Evolutionary conservation across 2,888 invertebrate species (phyloP), one percentile per base, ranked within the genome.

Genomic region (Penaeus monodon): DNA sequence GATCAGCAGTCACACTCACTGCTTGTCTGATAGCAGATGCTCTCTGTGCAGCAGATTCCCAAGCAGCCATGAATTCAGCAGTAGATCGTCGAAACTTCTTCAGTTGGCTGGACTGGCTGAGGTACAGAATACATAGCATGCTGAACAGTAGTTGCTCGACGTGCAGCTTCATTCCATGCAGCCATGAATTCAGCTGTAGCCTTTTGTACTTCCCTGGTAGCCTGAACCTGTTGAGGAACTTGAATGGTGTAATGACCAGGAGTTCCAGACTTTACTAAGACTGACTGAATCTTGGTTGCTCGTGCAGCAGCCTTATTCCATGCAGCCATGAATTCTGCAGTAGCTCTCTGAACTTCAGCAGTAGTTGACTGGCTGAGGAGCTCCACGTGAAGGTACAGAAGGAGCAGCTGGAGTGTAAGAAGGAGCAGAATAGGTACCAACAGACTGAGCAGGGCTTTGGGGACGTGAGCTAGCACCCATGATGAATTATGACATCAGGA

Each of bases 241-340:
- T 77, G 77, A 10, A 84, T 38, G 7, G 49, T 78, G 63, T 57
- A 84, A 63, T 63, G 57, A 57, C 84, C 84, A 63, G 70, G n/a
- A 14, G 86, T 27, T 24, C 81, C 24, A 38, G 66, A n/a, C 57
- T n/a, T 84, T 1, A 68, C 68, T 4, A 86, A 33, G 8, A 49
- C 65, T 44, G 65, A 17, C 33, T 77, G 63, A 27, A 85, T 85
- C 57, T n/a, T 68, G 38, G 85, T 24, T 49, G 85, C 79, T 20
- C 70, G 66, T 14, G 86, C 66, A 64, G 76, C 86, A 49, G 86
- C 81, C 66, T 57, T 81, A 38, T 76, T 81, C 81, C 86, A 86
- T 17, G 86, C 86, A 33, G 86, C 86, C 86, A 86, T 86, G 73
- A 86, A 86, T 24, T 64, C 66, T 57, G 86, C 82, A 70, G 82